Evolutionary conservation across 1,140 invertebrate genomes (phyloP).

Genomic region (Centruroides sculpturatus): DNA sequence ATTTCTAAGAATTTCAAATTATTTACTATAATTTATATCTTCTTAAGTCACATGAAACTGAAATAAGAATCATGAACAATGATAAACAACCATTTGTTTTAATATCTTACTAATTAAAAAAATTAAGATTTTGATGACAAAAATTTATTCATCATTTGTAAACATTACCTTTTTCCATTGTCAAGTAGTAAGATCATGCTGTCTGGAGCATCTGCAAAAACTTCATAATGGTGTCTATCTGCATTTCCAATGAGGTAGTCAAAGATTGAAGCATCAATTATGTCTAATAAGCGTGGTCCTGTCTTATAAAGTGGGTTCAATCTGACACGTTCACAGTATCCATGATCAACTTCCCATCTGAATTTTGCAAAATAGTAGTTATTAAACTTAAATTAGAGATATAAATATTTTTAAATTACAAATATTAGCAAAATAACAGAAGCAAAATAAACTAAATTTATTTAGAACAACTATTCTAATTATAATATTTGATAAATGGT

Average conservation of each 20-base stretch:
- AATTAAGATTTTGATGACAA: constrained; percentile 2
- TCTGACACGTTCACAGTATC: constrained; percentile 59
- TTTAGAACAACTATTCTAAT: too few relatives aligned
- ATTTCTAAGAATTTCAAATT: not conserved
- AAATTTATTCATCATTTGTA: not conserved
- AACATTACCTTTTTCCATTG: constrained; percentile 69
- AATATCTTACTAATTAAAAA: constrained; percentile 8
- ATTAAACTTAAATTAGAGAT: too few relatives aligned
- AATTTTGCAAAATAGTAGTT: too few relatives aligned
- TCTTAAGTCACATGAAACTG: constrained; percentile 16
- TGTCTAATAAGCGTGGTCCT: constrained; percentile 52
- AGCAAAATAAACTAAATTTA: too few relatives aligned
- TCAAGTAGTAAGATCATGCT: constrained; percentile 70
- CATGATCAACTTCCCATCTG: constrained; percentile 60
- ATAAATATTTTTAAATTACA: too few relatives aligned
- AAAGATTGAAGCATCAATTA: constrained; percentile 75
- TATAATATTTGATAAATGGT: too few relatives aligned
- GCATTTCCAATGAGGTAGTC: constrained; percentile 92
- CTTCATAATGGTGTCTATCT: constrained; percentile 83
- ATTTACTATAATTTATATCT: not conserved
- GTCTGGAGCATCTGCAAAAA: constrained; percentile 41
- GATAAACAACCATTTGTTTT: constrained; percentile 45
- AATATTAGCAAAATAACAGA: too few relatives aligned
- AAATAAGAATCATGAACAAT: constrained; percentile 66
- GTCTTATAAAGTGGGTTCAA: constrained; percentile 24